phyloP scores from a whole-genome alignment of 1,140 invertebrate species.

The Drosophila sp. region DNA sequence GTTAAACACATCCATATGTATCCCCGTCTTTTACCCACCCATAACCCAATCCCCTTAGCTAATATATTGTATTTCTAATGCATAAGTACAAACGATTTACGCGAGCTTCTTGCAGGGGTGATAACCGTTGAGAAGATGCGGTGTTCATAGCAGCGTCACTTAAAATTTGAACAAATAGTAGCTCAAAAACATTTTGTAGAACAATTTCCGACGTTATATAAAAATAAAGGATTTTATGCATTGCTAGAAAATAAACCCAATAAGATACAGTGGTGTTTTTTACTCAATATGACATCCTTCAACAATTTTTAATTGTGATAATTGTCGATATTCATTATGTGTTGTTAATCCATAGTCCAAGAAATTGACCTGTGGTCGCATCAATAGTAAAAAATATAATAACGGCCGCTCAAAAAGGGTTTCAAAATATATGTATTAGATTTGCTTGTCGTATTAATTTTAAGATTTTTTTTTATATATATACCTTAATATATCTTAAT shows the following conservation, averaged over 20 bases:
- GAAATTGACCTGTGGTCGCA: no score
- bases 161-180: constrained; percentile 43
- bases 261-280: neutral
- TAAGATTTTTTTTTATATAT: no score
- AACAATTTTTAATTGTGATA: no score
- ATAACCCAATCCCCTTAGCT: neutral
- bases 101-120: constrained; percentile 43
- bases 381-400: no score
- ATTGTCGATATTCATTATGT: no score
- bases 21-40: constrained; percentile 1
- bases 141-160: constrained; percentile 27
- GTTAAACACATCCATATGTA: constrained; percentile 29
- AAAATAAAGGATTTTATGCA: constrained; percentile 74
- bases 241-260: constrained; percentile 55
- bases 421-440: no score
- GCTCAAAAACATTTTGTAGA: constrained; percentile 71
- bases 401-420: no score
- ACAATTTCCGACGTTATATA: constrained; percentile 68
- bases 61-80: constrained; percentile 20
- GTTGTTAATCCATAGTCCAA: no score
- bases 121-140: neutral
- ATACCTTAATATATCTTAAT: no score
- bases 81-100: constrained; percentile 39
- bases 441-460: no score
- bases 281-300: neutral